Percentiles rank a stretch among this genome's conserved stretches.
Evolutionary conservation across 2,797 vertebrate genomes (phyloP).

Genomic region (Oryzias dopingdopingensis): DNA sequence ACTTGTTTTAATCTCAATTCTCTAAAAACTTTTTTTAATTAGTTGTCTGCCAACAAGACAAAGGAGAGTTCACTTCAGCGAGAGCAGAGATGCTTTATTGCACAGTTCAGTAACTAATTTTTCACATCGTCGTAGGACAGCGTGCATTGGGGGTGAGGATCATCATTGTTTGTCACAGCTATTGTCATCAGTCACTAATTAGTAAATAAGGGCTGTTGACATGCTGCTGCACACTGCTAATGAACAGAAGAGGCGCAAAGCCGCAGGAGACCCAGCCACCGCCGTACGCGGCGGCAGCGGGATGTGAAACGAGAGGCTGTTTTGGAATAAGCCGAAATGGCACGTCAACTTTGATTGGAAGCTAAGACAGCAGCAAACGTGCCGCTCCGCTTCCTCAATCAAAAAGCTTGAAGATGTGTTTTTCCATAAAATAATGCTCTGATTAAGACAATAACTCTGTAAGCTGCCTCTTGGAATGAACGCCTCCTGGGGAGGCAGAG

Average conservation of each 20-base stretch:
- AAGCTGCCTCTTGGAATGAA: conserved; percentile 22
- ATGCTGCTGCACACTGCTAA: conserved; percentile 57
- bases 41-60: conserved; percentile 3
- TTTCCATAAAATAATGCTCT: conserved; percentile 1
- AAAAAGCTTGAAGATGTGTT: conserved; percentile 17
- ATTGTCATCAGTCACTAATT: conserved; percentile 64
- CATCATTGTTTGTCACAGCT: conserved; percentile 36
- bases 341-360: conserved; percentile 35
- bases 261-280: conserved; percentile 52
- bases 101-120: conserved; percentile 35
- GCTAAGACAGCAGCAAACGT: conserved; percentile 9
- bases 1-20: conserved; percentile 27
- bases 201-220: conserved; percentile 69
- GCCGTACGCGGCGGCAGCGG: conserved; percentile 34
- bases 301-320: conserved; percentile 34
- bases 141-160: conserved; percentile 41
- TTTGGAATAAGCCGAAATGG: conserved; percentile 25
- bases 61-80: not conserved
- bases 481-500: conserved; percentile 8
- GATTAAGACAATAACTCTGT: conserved; percentile 49
- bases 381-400: conserved; percentile 16
- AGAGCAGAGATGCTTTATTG: conserved; percentile 24
- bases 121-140: conserved; percentile 32
- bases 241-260: conserved; percentile 64
- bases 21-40: conserved; percentile 7